Percentiles rank a stretch among this genome's conserved stretches.
Conservation (phyloP, 2,113 vertebrate genomes). For the Martes martes region DNA sequence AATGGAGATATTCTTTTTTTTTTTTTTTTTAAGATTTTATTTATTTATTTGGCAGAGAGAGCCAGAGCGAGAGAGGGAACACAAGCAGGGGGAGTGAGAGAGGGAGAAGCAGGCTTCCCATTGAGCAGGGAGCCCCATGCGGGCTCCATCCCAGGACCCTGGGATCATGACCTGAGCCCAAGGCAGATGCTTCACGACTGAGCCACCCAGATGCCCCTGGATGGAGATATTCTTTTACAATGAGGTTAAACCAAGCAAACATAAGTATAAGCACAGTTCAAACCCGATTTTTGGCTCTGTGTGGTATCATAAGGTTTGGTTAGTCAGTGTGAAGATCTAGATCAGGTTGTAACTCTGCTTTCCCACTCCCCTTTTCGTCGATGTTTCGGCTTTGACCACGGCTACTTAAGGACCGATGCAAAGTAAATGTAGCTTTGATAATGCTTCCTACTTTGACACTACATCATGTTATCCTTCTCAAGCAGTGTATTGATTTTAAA, state of each 20-base stretch:
- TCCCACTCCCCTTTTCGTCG: not conserved
- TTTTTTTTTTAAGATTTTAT: too few species aligned
- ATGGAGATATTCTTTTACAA: not conserved
- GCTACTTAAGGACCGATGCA: conserved; percentile 13
- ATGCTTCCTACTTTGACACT: conserved; percentile 70
- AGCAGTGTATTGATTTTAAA: conserved; percentile 82
- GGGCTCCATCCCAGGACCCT: too few species aligned
- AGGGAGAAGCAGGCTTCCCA: too few species aligned
- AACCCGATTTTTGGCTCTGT: not conserved
- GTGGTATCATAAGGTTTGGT: not conserved
- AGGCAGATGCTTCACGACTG: too few species aligned
- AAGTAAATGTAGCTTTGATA: conserved; percentile 48
- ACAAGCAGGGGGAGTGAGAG: too few species aligned
- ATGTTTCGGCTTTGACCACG: not conserved
- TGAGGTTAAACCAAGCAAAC: conserved; percentile 7
- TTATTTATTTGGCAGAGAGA: too few species aligned
- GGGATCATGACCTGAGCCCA: too few species aligned
- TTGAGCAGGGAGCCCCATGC: too few species aligned
- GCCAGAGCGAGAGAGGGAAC: too few species aligned
- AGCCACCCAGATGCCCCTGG: too few species aligned
- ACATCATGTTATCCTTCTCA: conserved; percentile 68
- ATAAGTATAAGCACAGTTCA: not conserved
- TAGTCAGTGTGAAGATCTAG: not conserved
- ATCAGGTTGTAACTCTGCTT: not conserved
- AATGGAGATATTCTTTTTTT: not conserved